Percentiles rank a stretch among this genome's conserved stretches.
Evolutionary conservation across 2,797 vertebrate species (phyloP).

Genomic region (Sebastes reedi): DNA sequence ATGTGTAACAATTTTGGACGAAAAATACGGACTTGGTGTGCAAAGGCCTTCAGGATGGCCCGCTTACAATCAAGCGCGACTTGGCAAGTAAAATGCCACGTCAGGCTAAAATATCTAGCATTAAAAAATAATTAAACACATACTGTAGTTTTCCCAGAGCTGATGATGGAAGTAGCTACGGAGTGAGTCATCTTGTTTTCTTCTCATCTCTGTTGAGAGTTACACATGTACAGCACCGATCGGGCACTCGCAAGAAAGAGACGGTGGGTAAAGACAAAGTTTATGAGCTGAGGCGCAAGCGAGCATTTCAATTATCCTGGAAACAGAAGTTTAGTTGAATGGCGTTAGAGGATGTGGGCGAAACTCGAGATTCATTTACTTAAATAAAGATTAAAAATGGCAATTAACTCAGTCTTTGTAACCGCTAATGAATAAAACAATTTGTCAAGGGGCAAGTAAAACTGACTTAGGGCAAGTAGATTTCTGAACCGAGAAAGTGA

Average conservation of each 20-base stretch:
- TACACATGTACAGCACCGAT: background rate
- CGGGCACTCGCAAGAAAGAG: fast-evolving
- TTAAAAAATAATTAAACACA: background rate
- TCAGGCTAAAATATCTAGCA: fast-evolving
- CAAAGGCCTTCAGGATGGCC: background rate
- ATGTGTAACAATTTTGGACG: background rate
- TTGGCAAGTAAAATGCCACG: background rate
- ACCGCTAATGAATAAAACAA: background rate
- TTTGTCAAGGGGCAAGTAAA: background rate
- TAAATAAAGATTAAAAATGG: background rate
- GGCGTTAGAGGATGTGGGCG: no score
- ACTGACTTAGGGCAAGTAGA: no score
- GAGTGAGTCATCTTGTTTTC: fast-evolving
- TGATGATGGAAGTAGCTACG: background rate
- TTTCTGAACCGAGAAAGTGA: no score
- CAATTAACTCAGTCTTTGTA: background rate
- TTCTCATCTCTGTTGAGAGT: background rate
- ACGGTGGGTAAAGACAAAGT: background rate
- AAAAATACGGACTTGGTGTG: no score
- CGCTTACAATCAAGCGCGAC: background rate
- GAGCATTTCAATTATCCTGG: background rate
- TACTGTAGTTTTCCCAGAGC: background rate
- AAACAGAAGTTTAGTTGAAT: no score
- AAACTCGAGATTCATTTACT: background rate
- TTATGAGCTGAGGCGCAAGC: background rate